Base-by-base conservation (phyloP, 2,888 invertebrate species). In the Agriopis aurantiaria region DNA sequence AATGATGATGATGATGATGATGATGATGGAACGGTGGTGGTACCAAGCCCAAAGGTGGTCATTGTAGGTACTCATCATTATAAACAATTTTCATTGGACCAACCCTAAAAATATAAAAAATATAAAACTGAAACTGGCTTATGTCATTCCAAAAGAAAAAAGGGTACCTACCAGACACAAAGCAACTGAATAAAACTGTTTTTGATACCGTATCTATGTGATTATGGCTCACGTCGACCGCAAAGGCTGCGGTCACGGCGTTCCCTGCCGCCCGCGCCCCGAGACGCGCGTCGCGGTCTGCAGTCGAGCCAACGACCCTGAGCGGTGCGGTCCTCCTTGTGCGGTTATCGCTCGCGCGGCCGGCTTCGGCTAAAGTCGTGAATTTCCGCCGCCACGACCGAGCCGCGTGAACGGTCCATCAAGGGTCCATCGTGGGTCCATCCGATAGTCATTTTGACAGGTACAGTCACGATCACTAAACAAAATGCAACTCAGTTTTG, bases 401-500 rank as follows among this genome's bases (percentile, higher is more conserved):
- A 58, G 11, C 56, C 11, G 56, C 56, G 43, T 43, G 56, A 17
- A 43, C 56, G 56, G 56, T 57, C 41, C 33, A 17, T 40, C 40
- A n/a, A n/a, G n/a, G n/a, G n/a, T n/a, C n/a, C n/a, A n/a, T n/a
- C n/a, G n/a, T n/a, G n/a, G 56, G 56, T 57, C 41, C 33, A 17
- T 40, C 40, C 53, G 11, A n/a, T 55, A 46, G 58, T 58, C 46
- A 46, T 41, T n/a, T 55, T n/a, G 12, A 55, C 55, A 57, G n/a
- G 12, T 46, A 58, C 46, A 58, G 12, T 23, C 17, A 8, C 58
- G 8, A 23, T 58, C 45, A 8, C 58, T 7, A 23, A 49, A 3
- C 40, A 60, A 40, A 60, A 60, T 60, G 60, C 6, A 60, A 41
- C 49, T 60, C 49, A 60, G 41, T 60, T 49, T 49, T 3, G 49